Evolutionary conservation across 2,113 vertebrate genomes (phyloP).

Genomic region (Apteryx mantelli): DNA sequence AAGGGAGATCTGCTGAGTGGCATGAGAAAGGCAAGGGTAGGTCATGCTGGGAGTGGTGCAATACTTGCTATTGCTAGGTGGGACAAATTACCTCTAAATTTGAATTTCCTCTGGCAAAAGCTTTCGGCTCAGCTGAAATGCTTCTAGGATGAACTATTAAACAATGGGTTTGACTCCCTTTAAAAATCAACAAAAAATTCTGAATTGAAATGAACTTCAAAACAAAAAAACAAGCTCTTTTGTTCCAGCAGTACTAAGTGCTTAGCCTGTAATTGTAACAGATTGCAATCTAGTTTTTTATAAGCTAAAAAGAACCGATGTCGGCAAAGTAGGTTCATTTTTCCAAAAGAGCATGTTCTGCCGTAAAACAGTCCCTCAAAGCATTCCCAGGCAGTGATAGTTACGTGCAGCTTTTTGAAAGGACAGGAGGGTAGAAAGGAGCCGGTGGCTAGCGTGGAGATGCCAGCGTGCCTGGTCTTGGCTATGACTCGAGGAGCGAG

Average conservation of each 20-base stretch:
- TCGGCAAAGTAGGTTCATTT: neutral
- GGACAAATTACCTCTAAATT: neutral
- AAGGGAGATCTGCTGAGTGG: accelerated
- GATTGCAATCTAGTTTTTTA: neutral
- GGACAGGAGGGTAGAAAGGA: neutral
- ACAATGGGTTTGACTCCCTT: accelerated
- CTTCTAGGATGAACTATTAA: neutral
- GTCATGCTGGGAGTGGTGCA: accelerated
- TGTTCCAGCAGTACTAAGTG: accelerated
- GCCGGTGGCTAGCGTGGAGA: accelerated
- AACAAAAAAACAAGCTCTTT: neutral
- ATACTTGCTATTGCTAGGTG: neutral
- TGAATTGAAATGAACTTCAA: neutral
- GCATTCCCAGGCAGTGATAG: neutral
- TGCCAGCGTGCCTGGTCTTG: neutral
- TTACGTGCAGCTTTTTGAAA: no score
- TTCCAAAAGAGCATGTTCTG: neutral
- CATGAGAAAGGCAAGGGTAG: neutral
- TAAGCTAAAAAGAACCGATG: neutral
- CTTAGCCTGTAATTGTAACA: neutral
- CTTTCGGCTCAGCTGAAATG: accelerated
- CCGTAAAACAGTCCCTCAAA: neutral
- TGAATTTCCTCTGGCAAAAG: neutral
- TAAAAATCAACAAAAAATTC: neutral
- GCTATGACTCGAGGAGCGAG: neutral